These are phyloP conservation scores for Panagrolaimus sp. DNA, from an alignment of 1,140 invertebrate genomes.

Conservation along the genomic window DNA sequence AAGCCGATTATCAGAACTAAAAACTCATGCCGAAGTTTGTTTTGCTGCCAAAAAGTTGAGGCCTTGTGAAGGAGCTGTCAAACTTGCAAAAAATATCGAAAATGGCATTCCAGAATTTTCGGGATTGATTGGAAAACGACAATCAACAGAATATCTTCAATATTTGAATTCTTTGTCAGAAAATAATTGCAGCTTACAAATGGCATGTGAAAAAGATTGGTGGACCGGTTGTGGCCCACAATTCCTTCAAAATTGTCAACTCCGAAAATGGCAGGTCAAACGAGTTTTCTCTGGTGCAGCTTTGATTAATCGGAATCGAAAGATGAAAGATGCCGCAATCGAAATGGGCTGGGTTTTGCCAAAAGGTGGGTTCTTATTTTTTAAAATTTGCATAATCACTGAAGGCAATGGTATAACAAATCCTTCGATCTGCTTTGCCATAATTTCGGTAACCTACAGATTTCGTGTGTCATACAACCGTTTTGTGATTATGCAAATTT, in stretches of 20 bases:
- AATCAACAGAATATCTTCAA: constrained; percentile 17
- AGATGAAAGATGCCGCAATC: constrained; percentile 6
- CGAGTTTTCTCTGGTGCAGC: background rate
- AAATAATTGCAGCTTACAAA: background rate
- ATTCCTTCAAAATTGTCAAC: constrained; percentile 16
- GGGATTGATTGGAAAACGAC: background rate
- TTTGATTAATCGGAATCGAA: background rate
- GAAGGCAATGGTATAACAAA: too few relatives aligned
- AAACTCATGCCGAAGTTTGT: background rate
- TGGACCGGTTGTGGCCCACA: constrained; percentile 21
- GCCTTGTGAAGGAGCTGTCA: background rate
- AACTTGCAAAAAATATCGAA: background rate
- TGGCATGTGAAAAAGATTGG: constrained; percentile 25
- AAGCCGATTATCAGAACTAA: background rate
- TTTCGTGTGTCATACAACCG: too few relatives aligned
- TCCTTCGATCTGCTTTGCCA: too few relatives aligned
- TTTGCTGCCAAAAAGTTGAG: background rate
- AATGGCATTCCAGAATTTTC: constrained; percentile 9
- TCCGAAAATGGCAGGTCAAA: constrained; percentile 22
- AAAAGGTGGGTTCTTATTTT: constrained; percentile 5
- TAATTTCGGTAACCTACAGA: too few relatives aligned
- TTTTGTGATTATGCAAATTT: too few relatives aligned
- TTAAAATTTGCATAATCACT: background rate
- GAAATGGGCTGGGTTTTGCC: constrained; percentile 22
- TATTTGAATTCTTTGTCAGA: background rate